phyloP scores from a whole-genome alignment of 1,140 invertebrate species.

The Drosophila serrata region DNA sequence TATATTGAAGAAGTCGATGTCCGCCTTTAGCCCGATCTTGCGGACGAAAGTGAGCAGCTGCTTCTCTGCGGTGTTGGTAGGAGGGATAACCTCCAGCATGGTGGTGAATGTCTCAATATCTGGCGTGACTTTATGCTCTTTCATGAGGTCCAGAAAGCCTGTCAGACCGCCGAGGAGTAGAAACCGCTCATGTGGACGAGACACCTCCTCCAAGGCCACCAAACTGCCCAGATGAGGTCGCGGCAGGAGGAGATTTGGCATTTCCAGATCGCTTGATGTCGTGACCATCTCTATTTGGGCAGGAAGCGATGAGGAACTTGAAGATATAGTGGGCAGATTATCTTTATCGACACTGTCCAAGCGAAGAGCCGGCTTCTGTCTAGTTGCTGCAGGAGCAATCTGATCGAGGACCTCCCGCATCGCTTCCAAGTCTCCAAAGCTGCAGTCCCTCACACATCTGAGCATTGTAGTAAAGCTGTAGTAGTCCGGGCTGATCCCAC shows the following conservation, averaged over 20 bases:
- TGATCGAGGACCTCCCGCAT: conserved; percentile 86
- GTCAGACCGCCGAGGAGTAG: conserved; percentile 92
- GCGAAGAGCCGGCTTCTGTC: not conserved
- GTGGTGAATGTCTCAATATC: conserved; percentile 92
- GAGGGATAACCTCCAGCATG: conserved; percentile 90
- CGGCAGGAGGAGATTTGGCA: conserved; percentile 88
- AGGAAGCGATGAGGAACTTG: not conserved
- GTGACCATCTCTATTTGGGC: conserved; percentile 37
- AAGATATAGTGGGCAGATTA: conserved; percentile 1
- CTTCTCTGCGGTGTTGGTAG: conserved; percentile 89
- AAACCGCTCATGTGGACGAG: conserved; percentile 89
- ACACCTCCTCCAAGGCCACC: conserved; percentile 87
- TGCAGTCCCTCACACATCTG: conserved; percentile 91
- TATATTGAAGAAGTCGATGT: conserved; percentile 94
- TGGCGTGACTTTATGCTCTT: conserved; percentile 88
- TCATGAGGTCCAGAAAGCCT: conserved; percentile 92
- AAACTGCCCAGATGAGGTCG: conserved; percentile 87
- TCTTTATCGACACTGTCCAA: not conserved
- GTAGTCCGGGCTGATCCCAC: conserved; percentile 89
- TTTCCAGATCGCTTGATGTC: conserved; percentile 33
- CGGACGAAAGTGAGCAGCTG: conserved; percentile 88
- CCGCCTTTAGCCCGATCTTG: conserved; percentile 87
- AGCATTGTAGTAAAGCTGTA: conserved; percentile 94
- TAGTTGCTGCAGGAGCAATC: conserved; percentile 40
- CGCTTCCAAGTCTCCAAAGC: conserved; percentile 89